Conservation (phyloP, 2,113 vertebrate genomes). For the Lepus europaeus region DNA sequence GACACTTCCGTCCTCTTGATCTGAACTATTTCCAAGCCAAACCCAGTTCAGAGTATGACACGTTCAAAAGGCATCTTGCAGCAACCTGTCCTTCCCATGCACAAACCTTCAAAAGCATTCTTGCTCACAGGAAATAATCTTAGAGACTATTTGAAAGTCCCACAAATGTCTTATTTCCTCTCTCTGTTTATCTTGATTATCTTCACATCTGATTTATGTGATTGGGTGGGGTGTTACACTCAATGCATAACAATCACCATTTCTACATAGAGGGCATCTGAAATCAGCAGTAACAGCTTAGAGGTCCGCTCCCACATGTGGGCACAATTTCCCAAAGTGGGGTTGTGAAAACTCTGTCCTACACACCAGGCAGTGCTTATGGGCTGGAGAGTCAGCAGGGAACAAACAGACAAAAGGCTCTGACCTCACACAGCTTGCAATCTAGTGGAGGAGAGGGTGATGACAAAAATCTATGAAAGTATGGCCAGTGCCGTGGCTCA, state of each 20-base stretch:
- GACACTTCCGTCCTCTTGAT: neutral
- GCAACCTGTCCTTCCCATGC: neutral
- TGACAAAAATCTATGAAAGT: neutral
- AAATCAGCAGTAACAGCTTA: neutral
- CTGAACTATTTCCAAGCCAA: conserved; percentile 54
- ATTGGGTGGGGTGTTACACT: neutral
- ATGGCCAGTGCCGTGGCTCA: too few relatives aligned
- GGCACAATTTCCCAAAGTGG: neutral
- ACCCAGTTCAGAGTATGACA: neutral
- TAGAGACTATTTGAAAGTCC: neutral
- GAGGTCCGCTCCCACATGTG: neutral
- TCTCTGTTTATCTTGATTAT: neutral
- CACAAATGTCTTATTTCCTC: neutral
- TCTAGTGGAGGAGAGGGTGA: neutral
- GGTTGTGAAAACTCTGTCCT: neutral
- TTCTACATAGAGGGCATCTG: neutral
- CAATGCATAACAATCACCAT: neutral
- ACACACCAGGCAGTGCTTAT: neutral
- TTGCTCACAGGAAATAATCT: conserved; percentile 17
- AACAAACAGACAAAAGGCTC: neutral
- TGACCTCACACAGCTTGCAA: neutral
- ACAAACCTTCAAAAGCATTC: conserved; percentile 18
- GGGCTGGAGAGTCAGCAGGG: neutral
- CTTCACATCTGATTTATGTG: neutral
- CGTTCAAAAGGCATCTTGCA: conserved; percentile 38